phyloP scores from a whole-genome alignment of 2,797 vertebrate genomes.

The Australoheros facetus region DNA sequence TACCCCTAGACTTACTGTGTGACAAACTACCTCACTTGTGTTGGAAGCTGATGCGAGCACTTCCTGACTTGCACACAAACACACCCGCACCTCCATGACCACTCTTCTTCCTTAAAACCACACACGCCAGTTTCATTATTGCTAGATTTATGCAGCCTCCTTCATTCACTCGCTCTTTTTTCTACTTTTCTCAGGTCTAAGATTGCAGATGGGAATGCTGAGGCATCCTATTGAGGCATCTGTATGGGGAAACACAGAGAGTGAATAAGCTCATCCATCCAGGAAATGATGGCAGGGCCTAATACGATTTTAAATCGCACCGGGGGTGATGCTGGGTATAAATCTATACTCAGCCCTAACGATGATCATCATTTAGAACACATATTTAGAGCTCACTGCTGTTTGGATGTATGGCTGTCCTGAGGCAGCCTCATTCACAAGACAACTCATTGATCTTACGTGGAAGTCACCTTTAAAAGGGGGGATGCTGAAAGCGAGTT shows the following conservation, averaged over 20 bases:
- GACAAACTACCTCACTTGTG: slow-evolving; percentile 50
- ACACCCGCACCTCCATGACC: slow-evolving; percentile 18
- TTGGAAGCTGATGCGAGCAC: slow-evolving; percentile 61
- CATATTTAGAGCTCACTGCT: slow-evolving; percentile 69
- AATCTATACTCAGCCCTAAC: slow-evolving; percentile 73
- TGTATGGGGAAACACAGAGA: slow-evolving; percentile 49
- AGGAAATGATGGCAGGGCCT: slow-evolving; percentile 70
- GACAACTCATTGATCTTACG: slow-evolving; percentile 68
- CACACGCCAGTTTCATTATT: slow-evolving; percentile 57
- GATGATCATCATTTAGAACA: slow-evolving; percentile 74
- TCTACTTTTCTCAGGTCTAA: slow-evolving; percentile 45
- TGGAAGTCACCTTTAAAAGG: slow-evolving; percentile 69
- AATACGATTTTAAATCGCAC: slow-evolving; percentile 75
- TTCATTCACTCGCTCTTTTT: slow-evolving; percentile 28
- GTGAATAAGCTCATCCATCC: slow-evolving; percentile 72
- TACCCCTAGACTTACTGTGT: slow-evolving; percentile 14
- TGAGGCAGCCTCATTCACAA: slow-evolving; percentile 60
- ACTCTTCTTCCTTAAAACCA: slow-evolving; percentile 50
- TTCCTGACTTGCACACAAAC: slow-evolving; percentile 31
- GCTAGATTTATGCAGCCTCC: slow-evolving; percentile 47
- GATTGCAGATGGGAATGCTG: slow-evolving; percentile 65
- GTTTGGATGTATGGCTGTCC: slow-evolving; percentile 68
- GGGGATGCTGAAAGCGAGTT: slow-evolving; percentile 22
- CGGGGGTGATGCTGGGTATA: slow-evolving; percentile 63
- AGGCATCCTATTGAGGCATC: slow-evolving; percentile 63